Percentiles rank a stretch among this genome's conserved stretches.
Evolutionary conservation across 2,888 invertebrate genomes (phyloP).

Genomic region (Trachelus stipa): DNA sequence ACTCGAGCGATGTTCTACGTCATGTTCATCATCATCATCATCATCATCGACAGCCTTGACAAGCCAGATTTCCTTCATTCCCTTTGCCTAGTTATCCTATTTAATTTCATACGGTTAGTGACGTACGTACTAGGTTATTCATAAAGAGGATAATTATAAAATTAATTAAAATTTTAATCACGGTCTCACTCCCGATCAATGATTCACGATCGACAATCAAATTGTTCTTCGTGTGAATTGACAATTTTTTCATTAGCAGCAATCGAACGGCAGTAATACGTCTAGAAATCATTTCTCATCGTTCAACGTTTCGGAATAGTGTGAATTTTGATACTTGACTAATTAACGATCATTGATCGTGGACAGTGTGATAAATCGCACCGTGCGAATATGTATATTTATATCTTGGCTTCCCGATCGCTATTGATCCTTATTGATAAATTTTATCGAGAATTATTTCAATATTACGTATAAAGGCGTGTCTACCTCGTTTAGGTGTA

Average conservation of each 20-base stretch:
- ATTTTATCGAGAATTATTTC: neutral
- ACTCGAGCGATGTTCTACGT: neutral
- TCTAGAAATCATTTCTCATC: neutral
- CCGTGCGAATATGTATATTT: neutral
- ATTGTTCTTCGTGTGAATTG: neutral
- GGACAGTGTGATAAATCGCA: neutral
- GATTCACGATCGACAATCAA: neutral
- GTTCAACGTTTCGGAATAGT: neutral
- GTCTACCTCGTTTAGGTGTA: no score
- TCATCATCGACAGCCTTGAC: neutral
- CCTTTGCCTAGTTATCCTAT: neutral
- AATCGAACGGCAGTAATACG: neutral
- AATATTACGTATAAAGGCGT: neutral
- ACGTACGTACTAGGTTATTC: neutral
- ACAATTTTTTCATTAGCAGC: neutral
- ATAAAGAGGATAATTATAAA: neutral
- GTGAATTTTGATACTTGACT: neutral
- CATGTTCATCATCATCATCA: neutral
- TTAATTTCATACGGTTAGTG: neutral
- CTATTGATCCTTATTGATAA: neutral
- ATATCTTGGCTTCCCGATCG: neutral
- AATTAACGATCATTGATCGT: neutral
- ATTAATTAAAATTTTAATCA: neutral
- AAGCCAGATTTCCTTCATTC: neutral
- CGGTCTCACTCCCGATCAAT: neutral